These are phyloP conservation scores for Hirudinaria manillensis DNA, from an alignment of 2,888 invertebrate genomes.

Conservation along the genomic window DNA sequence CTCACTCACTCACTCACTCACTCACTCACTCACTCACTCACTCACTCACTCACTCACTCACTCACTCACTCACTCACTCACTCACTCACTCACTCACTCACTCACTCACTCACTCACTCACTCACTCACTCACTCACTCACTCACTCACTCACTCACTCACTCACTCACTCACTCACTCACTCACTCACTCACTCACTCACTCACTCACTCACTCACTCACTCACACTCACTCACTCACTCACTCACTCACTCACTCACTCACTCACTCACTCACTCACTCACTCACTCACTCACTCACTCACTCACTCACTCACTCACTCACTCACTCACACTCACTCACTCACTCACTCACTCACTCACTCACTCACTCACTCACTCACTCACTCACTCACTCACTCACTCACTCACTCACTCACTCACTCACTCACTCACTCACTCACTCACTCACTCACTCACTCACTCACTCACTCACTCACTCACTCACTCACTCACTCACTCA, in stretches of 20 bases:
- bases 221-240: constrained; percentile 7
- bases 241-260: neutral
- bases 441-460: neutral
- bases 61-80: constrained; percentile 3
- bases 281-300: neutral
- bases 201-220: constrained; percentile 19
- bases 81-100: neutral
- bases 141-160: neutral
- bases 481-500: neutral
- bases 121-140: constrained; percentile 1
- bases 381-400: constrained; percentile 3
- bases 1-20: neutral
- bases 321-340: neutral
- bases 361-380: constrained; percentile 6
- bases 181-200: constrained; percentile 11
- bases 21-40: constrained; percentile 7
- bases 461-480: neutral
- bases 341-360: constrained; percentile 3
- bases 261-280: neutral
- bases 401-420: neutral
- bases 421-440: neutral
- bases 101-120: neutral
- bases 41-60: constrained; percentile 6
- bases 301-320: neutral
- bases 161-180: neutral